Conservation (phyloP, 2,113 vertebrate species). For the Centropristis striata region DNA sequence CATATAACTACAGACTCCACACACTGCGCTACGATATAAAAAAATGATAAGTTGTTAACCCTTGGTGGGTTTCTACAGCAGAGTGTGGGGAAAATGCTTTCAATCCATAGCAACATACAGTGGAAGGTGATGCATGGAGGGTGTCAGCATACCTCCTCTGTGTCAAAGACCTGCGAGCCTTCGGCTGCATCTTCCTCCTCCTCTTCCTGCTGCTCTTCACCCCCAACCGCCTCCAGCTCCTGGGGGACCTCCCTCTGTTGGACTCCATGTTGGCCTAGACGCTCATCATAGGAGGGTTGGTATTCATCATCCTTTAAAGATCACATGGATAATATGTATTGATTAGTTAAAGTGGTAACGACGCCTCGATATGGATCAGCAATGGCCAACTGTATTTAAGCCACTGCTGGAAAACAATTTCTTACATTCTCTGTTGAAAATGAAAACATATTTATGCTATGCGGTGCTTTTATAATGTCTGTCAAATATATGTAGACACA, state of each 20-base stretch:
- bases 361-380: neutral
- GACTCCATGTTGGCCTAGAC: conserved; percentile 82
- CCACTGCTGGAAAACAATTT: neutral
- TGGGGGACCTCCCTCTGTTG: conserved; percentile 74
- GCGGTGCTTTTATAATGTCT: neutral
- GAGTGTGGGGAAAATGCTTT: neutral
- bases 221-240: conserved; percentile 61
- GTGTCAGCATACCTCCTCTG: conserved; percentile 87
- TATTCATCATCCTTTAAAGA: conserved; percentile 90
- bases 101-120: neutral
- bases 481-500: neutral
- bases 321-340: conserved; percentile 34
- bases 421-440: conserved; percentile 8
- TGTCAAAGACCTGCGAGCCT: conserved; percentile 84
- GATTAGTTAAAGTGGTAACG: conserved; percentile 22
- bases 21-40: too few relatives aligned
- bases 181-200: conserved; percentile 69
- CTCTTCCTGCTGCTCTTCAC: conserved; percentile 77
- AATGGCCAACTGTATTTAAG: neutral
- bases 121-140: neutral
- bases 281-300: conserved; percentile 84
- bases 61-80: neutral
- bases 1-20: too few relatives aligned
- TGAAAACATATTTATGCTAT: neutral
- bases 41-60: too few relatives aligned